Conservation (phyloP, 2,797 vertebrate genomes). For the Champsocephalus esox region DNA sequence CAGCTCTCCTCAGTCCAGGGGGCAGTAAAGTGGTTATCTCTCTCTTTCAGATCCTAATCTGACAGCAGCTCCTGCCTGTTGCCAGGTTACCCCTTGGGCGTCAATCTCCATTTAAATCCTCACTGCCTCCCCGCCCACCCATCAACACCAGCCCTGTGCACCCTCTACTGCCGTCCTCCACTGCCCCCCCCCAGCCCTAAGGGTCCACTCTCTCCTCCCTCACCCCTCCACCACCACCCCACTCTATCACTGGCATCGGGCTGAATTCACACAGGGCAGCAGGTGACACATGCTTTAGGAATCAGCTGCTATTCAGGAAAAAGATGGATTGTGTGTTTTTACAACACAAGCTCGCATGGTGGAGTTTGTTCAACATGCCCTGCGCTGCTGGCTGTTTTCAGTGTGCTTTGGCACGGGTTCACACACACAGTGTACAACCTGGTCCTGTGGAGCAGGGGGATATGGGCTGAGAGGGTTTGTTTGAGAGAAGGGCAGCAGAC, state of each 20-base stretch:
- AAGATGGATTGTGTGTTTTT: constrained; percentile 40
- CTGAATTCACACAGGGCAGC: constrained; percentile 64
- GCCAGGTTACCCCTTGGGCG: constrained; percentile 91
- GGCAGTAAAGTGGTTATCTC: constrained; percentile 95
- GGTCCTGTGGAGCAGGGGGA: constrained; percentile 46
- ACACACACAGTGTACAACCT: constrained; percentile 39
- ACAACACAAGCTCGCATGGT: not conserved
- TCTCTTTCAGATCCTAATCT: constrained; percentile 97
- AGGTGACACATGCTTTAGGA: constrained; percentile 71
- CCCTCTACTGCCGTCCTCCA: constrained; percentile 42
- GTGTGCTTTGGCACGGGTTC: constrained; percentile 52
- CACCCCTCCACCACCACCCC: constrained; percentile 2
- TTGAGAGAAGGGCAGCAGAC: constrained; percentile 59
- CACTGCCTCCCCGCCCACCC: constrained; percentile 76
- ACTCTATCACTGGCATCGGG: constrained; percentile 48
- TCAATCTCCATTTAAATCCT: constrained; percentile 86
- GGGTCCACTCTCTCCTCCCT: constrained; percentile 38
- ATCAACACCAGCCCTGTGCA: constrained; percentile 71
- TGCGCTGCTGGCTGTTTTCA: constrained; percentile 23
- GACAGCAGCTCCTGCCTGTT: constrained; percentile 93
- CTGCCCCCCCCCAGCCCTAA: constrained; percentile 35
- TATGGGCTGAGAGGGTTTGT: constrained; percentile 64
- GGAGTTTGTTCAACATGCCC: constrained; percentile 26
- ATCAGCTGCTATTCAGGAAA: constrained; percentile 54
- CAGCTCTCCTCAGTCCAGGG: constrained; percentile 83